phyloP scores from a whole-genome alignment of 2,888 invertebrate genomes.

The Cremastinae sp. region DNA sequence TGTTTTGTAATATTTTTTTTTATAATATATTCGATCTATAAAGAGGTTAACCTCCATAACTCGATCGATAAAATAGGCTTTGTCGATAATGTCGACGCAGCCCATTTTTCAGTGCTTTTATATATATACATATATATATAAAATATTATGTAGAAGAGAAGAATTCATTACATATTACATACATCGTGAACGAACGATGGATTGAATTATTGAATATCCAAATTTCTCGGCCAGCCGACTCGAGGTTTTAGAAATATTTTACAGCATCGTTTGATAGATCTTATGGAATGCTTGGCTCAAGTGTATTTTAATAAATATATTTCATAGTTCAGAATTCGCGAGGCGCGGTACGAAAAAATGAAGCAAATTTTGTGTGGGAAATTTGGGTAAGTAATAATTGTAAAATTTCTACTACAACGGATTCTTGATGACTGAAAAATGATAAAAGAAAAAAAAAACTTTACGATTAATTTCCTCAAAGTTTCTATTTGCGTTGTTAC shows the following conservation, averaged over 20 bases:
- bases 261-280: constrained; percentile 59
- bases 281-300: constrained; percentile 53
- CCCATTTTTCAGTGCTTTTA: neutral
- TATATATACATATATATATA: constrained; percentile 18
- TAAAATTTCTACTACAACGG: constrained; percentile 25
- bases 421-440: neutral
- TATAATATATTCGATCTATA: no score
- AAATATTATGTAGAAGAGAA: neutral
- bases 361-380: constrained; percentile 77
- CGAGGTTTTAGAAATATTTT: constrained; percentile 55
- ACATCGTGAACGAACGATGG: constrained; percentile 37
- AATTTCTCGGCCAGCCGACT: constrained; percentile 8
- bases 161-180: constrained; percentile 47
- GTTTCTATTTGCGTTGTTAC: neutral
- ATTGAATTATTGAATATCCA: constrained; percentile 22
- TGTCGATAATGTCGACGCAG: constrained; percentile 3
- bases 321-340: constrained; percentile 48
- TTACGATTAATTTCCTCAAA: neutral
- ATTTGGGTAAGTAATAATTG: constrained; percentile 74
- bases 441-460: no score
- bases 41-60: no score
- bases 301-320: constrained; percentile 57
- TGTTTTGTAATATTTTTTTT: no score
- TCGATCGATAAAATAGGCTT: neutral
- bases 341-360: constrained; percentile 66